Conservation (phyloP, 2,797 vertebrate genomes). For the Etheostoma nigrum region DNA sequence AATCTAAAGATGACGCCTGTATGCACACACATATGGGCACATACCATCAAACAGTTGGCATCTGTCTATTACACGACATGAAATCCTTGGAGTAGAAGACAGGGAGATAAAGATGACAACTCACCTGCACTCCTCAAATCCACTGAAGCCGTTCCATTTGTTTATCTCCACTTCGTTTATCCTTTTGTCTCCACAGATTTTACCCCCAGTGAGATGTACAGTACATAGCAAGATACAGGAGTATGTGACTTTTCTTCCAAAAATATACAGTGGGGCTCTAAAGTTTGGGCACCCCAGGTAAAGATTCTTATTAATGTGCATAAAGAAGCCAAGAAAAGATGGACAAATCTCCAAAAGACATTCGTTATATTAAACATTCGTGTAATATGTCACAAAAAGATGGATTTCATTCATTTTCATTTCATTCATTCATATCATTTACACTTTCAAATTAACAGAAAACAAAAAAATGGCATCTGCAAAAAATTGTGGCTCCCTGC, state of each 20-base stretch:
- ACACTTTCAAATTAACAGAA: too few relatives aligned
- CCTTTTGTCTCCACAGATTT: slow-evolving; percentile 31
- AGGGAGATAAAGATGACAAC: slow-evolving; percentile 37
- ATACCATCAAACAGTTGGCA: slow-evolving; percentile 34
- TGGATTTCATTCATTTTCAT: too few relatives aligned
- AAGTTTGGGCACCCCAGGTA: too few relatives aligned
- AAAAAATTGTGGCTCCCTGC: too few relatives aligned
- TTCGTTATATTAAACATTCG: too few relatives aligned
- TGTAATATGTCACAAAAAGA: too few relatives aligned
- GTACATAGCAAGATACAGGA: slow-evolving; percentile 6
- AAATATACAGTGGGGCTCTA: too few relatives aligned
- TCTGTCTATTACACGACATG: slow-evolving; percentile 42
- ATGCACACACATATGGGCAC: slow-evolving; percentile 31
- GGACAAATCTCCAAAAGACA: too few relatives aligned
- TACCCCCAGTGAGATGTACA: slow-evolving; percentile 9
- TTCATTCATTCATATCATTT: too few relatives aligned
- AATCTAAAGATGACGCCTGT: slow-evolving; percentile 21
- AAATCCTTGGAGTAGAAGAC: slow-evolving; percentile 45
- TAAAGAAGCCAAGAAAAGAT: too few relatives aligned
- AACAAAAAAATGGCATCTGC: too few relatives aligned
- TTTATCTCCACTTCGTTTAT: slow-evolving; percentile 48
- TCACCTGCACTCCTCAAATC: slow-evolving; percentile 45
- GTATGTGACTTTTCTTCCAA: slow-evolving; percentile 15
- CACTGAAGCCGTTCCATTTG: slow-evolving; percentile 34
- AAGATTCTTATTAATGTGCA: too few relatives aligned